These are phyloP conservation scores for Aptenodytes forsteri DNA, from an alignment of 2,113 vertebrate genomes.

Conservation along the genomic window DNA sequence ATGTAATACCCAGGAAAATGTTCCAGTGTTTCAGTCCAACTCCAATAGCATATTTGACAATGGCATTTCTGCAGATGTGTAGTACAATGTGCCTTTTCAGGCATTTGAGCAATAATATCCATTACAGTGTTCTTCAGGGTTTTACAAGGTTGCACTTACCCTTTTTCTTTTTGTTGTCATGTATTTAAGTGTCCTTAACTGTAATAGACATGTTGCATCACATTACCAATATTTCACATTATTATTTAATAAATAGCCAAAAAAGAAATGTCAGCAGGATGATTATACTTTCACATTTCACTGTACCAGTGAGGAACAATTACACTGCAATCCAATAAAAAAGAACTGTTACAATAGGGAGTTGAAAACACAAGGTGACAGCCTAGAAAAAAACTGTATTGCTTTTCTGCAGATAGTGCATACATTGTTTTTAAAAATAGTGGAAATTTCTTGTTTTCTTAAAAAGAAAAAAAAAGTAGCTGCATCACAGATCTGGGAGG, in stretches of 20 bases:
- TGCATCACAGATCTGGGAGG: background rate
- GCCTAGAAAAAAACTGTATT: background rate
- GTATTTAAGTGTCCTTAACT: background rate
- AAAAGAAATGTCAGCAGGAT: background rate
- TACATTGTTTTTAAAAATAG: background rate
- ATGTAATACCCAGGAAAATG: background rate
- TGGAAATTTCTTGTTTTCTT: background rate
- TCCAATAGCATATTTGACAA: background rate
- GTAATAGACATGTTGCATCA: background rate
- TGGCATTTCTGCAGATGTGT: background rate
- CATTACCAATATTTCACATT: background rate
- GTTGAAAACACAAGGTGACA: slow-evolving; percentile 9
- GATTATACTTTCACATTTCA: background rate
- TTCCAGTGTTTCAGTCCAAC: background rate
- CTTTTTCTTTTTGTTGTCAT: background rate
- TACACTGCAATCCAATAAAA: background rate
- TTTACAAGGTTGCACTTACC: background rate
- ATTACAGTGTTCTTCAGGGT: background rate
- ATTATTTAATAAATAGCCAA: background rate
- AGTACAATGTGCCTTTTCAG: background rate
- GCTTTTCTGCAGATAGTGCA: background rate
- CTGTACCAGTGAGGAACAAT: background rate
- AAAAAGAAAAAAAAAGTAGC: background rate
- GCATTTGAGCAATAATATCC: background rate
- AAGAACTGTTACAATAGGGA: background rate